A percentile compares a stretch with the other conserved stretches of the same genome.
Conservation (phyloP, 2,797 vertebrate species). For the Enteromius trimaculatus region DNA sequence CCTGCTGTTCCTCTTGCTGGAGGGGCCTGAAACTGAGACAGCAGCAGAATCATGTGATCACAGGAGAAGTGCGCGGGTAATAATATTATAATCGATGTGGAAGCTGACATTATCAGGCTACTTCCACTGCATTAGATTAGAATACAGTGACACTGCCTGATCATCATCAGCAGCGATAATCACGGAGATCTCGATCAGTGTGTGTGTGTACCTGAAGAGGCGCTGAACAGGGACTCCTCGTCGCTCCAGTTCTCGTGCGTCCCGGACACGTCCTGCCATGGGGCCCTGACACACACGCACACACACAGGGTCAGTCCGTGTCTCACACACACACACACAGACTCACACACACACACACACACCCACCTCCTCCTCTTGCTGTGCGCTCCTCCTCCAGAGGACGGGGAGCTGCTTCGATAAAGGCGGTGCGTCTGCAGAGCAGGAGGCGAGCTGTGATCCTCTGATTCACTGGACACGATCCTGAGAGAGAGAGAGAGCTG, state of each 20-base stretch:
- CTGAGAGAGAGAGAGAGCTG: neutral
- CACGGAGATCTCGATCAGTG: too few relatives aligned
- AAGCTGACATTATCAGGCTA: too few relatives aligned
- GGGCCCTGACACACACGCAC: slow-evolving; percentile 52
- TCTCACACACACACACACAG: neutral
- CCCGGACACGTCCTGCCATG: slow-evolving; percentile 61
- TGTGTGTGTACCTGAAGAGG: neutral
- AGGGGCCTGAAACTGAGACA: neutral
- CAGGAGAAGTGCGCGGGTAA: neutral
- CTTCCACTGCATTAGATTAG: too few relatives aligned
- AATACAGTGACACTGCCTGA: too few relatives aligned
- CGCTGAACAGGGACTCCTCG: slow-evolving; percentile 64
- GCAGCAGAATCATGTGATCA: neutral
- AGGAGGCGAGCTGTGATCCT: neutral
- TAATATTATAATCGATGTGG: too few relatives aligned
- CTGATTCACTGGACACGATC: neutral
- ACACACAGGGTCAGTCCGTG: neutral
- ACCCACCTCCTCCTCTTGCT: neutral
- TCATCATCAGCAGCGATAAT: neutral
- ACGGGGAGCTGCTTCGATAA: neutral
- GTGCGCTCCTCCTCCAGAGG: neutral
- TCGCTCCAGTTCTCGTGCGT: slow-evolving; percentile 72
- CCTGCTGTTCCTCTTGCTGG: neutral
- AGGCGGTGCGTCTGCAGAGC: neutral
- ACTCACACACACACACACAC: neutral